These are phyloP conservation scores for Danionella dracula DNA, from an alignment of 2,797 vertebrate species.

Conservation along the genomic window DNA sequence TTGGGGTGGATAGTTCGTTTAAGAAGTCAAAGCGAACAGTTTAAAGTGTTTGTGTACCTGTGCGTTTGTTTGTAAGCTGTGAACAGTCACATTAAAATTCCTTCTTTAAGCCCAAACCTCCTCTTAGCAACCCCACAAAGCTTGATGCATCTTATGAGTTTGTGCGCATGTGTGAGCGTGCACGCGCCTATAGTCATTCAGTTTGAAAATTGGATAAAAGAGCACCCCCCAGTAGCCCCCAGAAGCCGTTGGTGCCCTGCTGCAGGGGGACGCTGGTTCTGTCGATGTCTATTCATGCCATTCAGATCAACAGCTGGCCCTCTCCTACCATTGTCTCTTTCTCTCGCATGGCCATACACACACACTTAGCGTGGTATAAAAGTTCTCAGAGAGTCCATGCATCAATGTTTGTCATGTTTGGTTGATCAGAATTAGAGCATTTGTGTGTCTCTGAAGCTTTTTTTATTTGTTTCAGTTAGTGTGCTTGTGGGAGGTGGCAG, in stretches of 20 bases:
- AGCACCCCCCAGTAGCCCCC: slow-evolving; percentile 3
- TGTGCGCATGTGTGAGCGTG: slow-evolving; percentile 15
- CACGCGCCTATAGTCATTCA: slow-evolving; percentile 51
- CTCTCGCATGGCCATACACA: slow-evolving; percentile 1
- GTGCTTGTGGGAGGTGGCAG: background rate
- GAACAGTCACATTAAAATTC: slow-evolving; percentile 63
- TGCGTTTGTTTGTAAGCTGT: slow-evolving; percentile 31
- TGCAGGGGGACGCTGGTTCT: slow-evolving; percentile 31
- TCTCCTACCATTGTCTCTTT: slow-evolving; percentile 28
- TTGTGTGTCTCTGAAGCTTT: background rate
- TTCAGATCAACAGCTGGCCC: slow-evolving; percentile 41
- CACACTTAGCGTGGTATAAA: slow-evolving; percentile 1
- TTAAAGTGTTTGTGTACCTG: background rate
- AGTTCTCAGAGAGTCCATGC: background rate
- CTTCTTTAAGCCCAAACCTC: slow-evolving; percentile 67
- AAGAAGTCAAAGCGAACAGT: too few species aligned
- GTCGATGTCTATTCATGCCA: slow-evolving; percentile 40
- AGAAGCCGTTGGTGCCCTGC: slow-evolving; percentile 35
- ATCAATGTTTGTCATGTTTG: background rate
- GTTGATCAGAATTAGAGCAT: background rate
- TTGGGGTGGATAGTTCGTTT: too few species aligned
- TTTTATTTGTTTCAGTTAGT: background rate
- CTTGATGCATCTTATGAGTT: slow-evolving; percentile 35
- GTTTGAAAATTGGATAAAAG: slow-evolving; percentile 52
- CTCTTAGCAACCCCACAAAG: slow-evolving; percentile 68